These are phyloP conservation scores for Parotia lawesii DNA, from an alignment of 2,113 vertebrate species.

Conservation along the genomic window DNA sequence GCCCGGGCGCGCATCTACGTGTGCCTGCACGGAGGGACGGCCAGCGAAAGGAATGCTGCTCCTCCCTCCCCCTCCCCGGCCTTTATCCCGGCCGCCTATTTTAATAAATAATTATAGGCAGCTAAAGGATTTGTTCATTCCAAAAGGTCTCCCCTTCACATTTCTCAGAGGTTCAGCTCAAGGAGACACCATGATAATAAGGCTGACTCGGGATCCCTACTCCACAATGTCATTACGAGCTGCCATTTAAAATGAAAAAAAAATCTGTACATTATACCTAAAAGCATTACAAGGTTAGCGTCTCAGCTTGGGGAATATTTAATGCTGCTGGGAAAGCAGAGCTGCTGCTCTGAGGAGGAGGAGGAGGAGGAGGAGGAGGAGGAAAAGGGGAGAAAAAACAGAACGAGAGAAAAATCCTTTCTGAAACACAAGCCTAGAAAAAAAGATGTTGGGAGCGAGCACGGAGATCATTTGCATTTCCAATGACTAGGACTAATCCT, in stretches of 20 bases:
- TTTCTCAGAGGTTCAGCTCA: constrained; percentile 72
- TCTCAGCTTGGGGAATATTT: constrained; percentile 33
- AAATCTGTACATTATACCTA: constrained; percentile 63
- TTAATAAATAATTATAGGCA: constrained; percentile 78
- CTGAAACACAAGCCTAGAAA: constrained; percentile 22
- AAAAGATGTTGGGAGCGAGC: not conserved
- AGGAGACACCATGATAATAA: constrained; percentile 74
- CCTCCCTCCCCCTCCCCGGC: constrained; percentile 41
- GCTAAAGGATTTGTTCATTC: constrained; percentile 74
- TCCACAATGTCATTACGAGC: constrained; percentile 73
- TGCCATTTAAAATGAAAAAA: constrained; percentile 66
- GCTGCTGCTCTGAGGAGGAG: not conserved
- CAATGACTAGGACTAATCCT: constrained; percentile 52
- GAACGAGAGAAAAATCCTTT: not conserved
- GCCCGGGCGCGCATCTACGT: not conserved
- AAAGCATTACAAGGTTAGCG: constrained; percentile 74
- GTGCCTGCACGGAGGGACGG: not conserved
- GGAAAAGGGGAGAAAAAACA: not conserved
- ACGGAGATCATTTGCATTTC: constrained; percentile 55
- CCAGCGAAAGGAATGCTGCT: constrained; percentile 50
- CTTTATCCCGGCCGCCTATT: constrained; percentile 61
- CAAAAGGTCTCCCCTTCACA: constrained; percentile 70
- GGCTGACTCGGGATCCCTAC: constrained; percentile 65
- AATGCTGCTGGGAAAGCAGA: constrained; percentile 26
- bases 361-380: not conserved